Evolutionary conservation across 2,888 invertebrate genomes (phyloP).

Genomic region (Coelopa pilipes): DNA sequence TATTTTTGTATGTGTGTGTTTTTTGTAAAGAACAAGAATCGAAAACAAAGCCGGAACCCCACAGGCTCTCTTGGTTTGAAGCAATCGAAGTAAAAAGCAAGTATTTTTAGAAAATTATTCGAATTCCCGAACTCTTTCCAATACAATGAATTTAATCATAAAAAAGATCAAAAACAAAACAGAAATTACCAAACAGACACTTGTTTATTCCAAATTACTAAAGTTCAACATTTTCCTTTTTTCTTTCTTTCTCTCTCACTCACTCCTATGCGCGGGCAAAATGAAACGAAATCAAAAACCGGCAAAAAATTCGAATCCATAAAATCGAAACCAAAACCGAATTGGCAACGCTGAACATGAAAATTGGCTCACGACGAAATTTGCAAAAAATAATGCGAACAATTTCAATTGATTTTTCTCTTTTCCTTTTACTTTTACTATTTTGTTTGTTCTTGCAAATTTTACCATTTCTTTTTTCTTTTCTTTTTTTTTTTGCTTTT

Average conservation of each 20-base stretch:
- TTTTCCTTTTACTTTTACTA: too few relatives aligned
- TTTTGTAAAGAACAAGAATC: slow-evolving; percentile 39
- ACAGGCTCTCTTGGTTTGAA: slow-evolving; percentile 25
- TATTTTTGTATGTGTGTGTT: slow-evolving; percentile 43
- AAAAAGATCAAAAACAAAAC: not conserved
- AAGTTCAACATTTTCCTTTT: slow-evolving; percentile 48
- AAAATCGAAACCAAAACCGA: slow-evolving; percentile 32
- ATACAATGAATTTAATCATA: slow-evolving; percentile 17
- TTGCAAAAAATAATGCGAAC: slow-evolving; percentile 4
- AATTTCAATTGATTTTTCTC: not conserved
- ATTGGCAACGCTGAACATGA: slow-evolving; percentile 30
- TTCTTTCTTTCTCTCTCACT: slow-evolving; percentile 44
- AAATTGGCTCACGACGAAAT: slow-evolving; percentile 34
- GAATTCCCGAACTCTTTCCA: slow-evolving; percentile 35
- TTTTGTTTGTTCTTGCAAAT: slow-evolving; percentile 10
- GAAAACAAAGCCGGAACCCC: too few relatives aligned
- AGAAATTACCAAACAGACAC: slow-evolving; percentile 8
- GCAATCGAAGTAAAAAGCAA: slow-evolving; percentile 5
- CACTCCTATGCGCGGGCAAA: slow-evolving; percentile 30
- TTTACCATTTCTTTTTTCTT: slow-evolving; percentile 16
- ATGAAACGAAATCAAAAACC: slow-evolving; percentile 31
- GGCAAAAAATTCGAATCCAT: slow-evolving; percentile 38
- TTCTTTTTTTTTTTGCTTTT: slow-evolving; percentile 33
- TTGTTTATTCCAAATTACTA: slow-evolving; percentile 43
- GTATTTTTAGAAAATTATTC: slow-evolving; percentile 11